These are phyloP conservation scores for Tiaroga cobitis DNA, from an alignment of 2,797 vertebrate species.

Conservation along the genomic window DNA sequence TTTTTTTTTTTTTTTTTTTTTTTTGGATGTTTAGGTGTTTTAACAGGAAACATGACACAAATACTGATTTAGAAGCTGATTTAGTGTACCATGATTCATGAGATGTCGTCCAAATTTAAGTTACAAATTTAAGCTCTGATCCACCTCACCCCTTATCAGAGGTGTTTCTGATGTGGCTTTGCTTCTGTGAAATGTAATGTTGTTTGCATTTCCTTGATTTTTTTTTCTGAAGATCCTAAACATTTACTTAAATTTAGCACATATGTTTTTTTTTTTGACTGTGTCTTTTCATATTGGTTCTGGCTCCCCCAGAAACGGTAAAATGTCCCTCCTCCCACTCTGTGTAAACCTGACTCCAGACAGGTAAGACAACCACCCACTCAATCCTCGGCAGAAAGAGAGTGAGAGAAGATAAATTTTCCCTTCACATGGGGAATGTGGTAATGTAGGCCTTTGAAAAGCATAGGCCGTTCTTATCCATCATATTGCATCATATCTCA, in stretches of 20 bases:
- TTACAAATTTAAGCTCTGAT: not conserved
- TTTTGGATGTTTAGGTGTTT: not conserved
- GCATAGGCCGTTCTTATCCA: slow-evolving; percentile 44
- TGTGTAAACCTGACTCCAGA: slow-evolving; percentile 19
- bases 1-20: not conserved
- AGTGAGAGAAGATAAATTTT: slow-evolving; percentile 39
- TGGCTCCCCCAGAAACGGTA: not conserved
- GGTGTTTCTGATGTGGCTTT: not conserved
- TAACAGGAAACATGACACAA: not conserved
- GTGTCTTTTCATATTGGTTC: not conserved
- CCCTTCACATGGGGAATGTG: slow-evolving; percentile 44
- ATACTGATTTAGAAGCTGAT: not conserved
- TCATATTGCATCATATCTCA: slow-evolving; percentile 49
- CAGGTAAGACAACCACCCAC: slow-evolving; percentile 51
- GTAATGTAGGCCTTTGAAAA: slow-evolving; percentile 54
- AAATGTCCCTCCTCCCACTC: slow-evolving; percentile 18
- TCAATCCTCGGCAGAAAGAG: slow-evolving; percentile 29
- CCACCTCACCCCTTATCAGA: not conserved
- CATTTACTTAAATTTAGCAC: not conserved
- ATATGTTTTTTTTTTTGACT: not conserved
- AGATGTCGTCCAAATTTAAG: not conserved
- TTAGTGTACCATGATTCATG: not conserved
- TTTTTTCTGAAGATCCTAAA: not conserved
- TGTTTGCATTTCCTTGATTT: not conserved
- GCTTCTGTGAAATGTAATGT: not conserved